Percentiles rank a stretch among this genome's conserved stretches.
Evolutionary conservation across 2,797 vertebrate species (phyloP).

Genomic region (Ceyx erithaca): DNA sequence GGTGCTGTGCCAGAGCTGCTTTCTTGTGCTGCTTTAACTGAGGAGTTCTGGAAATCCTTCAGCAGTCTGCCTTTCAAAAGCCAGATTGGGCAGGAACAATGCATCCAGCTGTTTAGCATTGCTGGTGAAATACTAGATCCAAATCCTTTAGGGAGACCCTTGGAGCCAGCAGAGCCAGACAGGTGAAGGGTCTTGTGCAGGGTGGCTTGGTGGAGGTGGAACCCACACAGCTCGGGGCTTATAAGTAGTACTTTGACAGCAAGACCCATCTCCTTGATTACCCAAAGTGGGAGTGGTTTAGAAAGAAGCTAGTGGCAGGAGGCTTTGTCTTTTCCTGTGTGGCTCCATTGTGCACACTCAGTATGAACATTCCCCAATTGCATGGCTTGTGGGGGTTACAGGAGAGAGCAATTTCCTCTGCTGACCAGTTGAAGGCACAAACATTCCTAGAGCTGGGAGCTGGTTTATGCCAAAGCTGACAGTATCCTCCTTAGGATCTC

Average conservation of each 20-base stretch:
- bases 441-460: neutral
- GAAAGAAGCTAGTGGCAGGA: neutral
- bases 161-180: neutral
- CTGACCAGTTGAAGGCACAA: neutral
- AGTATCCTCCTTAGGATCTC: neutral
- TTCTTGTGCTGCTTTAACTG: neutral
- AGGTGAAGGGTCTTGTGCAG: neutral
- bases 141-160: neutral
- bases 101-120: neutral
- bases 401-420: neutral
- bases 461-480: neutral
- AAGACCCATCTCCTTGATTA: neutral
- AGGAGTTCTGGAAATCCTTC: slow-evolving; percentile 13
- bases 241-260: neutral
- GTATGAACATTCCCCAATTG: neutral
- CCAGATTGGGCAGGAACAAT: neutral
- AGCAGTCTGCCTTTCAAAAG: neutral
- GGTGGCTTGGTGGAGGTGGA: neutral
- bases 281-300: neutral
- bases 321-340: neutral
- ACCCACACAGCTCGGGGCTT: neutral
- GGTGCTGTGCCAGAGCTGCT: neutral
- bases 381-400: neutral
- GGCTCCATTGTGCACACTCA: neutral
- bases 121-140: neutral